Evolutionary conservation across 2,797 vertebrate species (phyloP), one percentile per base, ranked within the genome.

Genomic region (Eremophila alpestris): DNA sequence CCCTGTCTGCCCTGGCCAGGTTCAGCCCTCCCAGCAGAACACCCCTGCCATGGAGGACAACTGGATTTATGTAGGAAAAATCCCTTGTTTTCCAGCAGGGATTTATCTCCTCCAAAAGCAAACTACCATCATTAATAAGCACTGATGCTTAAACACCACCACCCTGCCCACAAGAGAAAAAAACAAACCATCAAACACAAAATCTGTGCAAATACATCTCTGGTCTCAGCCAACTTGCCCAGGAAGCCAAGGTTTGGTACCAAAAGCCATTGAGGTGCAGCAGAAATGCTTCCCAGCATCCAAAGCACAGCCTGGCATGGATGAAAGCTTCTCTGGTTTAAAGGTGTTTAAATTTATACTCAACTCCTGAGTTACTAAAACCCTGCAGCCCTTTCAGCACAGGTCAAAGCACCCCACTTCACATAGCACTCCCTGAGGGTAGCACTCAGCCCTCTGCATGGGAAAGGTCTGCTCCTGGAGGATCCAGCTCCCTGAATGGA

Each of bases 151-250:
- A 68, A 52, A 79, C 1, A 9, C 21, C 70, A 83, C 70, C 38
- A 87, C 23, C n/a, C 36, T 60, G 40, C 51, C 54, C 12, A 3
- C 7, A 52, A 54, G 36, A 13, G n/a, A 23, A 58, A 81, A 91
- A 73, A 78, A 92, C 10, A 86, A 94, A 67, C 29, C 27, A 67
- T n/a, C 52, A 79, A 62, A 85, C 43, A 36, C 49, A 78, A 91
- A 88, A 77, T 20, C 89, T 67, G 75, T 90, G 86, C 81, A 92
- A 89, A 92, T 20, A 40, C 27, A 83, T n/a, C 82, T 68, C 86
- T 71, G 62, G 32, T 62, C 48, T 41, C 58, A 64, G 4, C 43
- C 43, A 93, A 51, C 21, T 8, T n/a, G 77, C 36, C 32, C 58
- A 46, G 2, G 4, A 87, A 83, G 43, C 55, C 2, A 0, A 60